These are phyloP conservation scores for Acrocephalus arundinaceus DNA, from an alignment of 2,113 vertebrate genomes.

Conservation along the genomic window DNA sequence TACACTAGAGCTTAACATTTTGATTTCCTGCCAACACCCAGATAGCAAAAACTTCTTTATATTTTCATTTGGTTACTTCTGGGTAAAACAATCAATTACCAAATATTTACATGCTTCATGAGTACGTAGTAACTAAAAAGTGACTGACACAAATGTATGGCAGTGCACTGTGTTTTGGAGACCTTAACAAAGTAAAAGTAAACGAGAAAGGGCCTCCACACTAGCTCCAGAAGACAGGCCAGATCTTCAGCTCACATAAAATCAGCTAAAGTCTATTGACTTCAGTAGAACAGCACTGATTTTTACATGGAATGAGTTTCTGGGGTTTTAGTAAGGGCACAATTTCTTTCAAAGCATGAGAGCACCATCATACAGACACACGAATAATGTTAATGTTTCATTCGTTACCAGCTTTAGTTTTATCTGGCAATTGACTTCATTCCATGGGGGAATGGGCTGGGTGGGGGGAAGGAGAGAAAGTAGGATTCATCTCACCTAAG, in stretches of 20 bases:
- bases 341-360: not conserved
- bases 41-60: not conserved
- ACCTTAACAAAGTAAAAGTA: conserved; percentile 30
- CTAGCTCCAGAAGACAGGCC: not conserved
- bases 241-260: not conserved
- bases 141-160: conserved; percentile 15
- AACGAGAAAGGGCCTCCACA: conserved; percentile 2
- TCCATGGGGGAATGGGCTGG: not conserved
- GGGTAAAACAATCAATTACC: not conserved
- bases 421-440: not conserved
- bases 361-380: not conserved
- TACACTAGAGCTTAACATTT: not conserved
- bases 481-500: not conserved
- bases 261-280: not conserved
- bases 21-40: not conserved
- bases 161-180: not conserved
- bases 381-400: not conserved
- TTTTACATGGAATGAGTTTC: not conserved
- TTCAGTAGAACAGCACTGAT: not conserved
- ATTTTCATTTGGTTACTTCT: conserved; percentile 20
- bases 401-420: not conserved
- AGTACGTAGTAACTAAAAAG: conserved; percentile 25
- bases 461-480: not conserved
- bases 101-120: not conserved
- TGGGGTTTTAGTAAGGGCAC: not conserved